Evolutionary conservation across 2,888 invertebrate genomes (phyloP), one percentile per base, ranked within the genome.

Genomic region (Ganaspis brasiliensis): DNA sequence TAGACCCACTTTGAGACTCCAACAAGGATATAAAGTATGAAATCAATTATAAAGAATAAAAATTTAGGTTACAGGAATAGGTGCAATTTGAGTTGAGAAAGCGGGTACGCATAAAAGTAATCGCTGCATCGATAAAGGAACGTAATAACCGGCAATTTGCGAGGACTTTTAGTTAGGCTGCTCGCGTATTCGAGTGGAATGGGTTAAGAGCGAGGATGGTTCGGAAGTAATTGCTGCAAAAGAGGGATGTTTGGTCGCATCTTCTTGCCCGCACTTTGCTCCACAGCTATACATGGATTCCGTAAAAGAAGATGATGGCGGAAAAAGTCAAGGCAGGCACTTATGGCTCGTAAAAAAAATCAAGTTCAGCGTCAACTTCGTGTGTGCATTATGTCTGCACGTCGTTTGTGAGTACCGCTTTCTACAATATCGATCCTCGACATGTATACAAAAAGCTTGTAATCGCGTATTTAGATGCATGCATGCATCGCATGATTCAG

Each of bases 131-230:
- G 88, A 89, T 89, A 87, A 89, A 89, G 6, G 26, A 86, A 87
- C 77, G 88, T 90, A 90, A 91, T 91, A 91, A 89, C 89, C 87
- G 85, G 88, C 88, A 90, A 90, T 91, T 91, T 91, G 87, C 87
- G 86, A 87, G 89, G 87, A 88, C 88, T 89, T 89, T 89, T 89
- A 89, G 89, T 90, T 87, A 88, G 85, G 85, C 86, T 84, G 87
- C 35, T 75, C n/a, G 45, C 73, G 55, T 26, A 59, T 49, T 31
- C 73, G 56, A 76, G 78, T 73, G 72, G 71, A 79, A 77, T 52
- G 79, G 72, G 37, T 35, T 55, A 82, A 79, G 77, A 74, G n/a
- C n/a, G 81, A 79, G 81, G 75, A 63, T 63, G 82, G 83, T 82
- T 80, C 78, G 84, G 84, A 84, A 84, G 85, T 88, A 88, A 88